A percentile compares a stretch with the other conserved stretches of the same genome.
These are phyloP conservation scores for Halictus quadricinctus DNA, from an alignment of 2,888 invertebrate genomes.

Conservation along the genomic window DNA sequence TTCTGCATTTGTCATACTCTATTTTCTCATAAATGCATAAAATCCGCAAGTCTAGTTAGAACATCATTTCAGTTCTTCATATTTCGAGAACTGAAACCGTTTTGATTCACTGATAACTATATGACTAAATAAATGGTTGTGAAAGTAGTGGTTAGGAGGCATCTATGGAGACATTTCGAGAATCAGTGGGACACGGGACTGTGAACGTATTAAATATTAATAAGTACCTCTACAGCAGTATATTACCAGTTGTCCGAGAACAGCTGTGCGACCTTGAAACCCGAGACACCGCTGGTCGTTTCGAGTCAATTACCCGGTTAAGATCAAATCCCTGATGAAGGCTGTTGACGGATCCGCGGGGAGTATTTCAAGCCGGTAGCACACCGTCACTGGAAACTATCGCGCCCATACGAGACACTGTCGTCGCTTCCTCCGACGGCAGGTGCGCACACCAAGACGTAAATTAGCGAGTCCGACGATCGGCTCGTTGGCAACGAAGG, in stretches of 20 bases:
- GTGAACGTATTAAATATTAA: background rate
- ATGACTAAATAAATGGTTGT: too few species aligned
- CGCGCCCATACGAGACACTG: constrained; percentile 9
- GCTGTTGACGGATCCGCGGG: constrained; percentile 34
- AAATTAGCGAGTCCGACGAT: constrained; percentile 64
- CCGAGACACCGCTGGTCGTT: background rate
- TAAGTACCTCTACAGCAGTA: background rate
- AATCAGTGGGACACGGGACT: too few species aligned
- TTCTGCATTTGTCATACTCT: too few species aligned
- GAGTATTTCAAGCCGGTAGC: constrained; percentile 32
- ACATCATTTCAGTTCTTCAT: too few species aligned
- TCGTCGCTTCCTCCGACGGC: background rate
- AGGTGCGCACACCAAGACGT: constrained; percentile 47
- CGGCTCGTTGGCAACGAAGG: constrained; percentile 47
- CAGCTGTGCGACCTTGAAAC: background rate
- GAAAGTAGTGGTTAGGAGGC: too few species aligned
- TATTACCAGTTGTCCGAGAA: background rate
- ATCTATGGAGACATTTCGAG: too few species aligned
- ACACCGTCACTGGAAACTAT: constrained; percentile 38
- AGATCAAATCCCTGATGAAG: background rate
- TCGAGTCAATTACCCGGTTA: background rate
- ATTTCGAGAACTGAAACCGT: too few species aligned
- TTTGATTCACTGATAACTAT: too few species aligned
- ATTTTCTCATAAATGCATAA: too few species aligned
- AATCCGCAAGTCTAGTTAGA: too few species aligned